Evolutionary conservation across 1,140 invertebrate genomes (phyloP), one percentile per base, ranked within the genome.

Genomic region (Contarinia nasturtii): DNA sequence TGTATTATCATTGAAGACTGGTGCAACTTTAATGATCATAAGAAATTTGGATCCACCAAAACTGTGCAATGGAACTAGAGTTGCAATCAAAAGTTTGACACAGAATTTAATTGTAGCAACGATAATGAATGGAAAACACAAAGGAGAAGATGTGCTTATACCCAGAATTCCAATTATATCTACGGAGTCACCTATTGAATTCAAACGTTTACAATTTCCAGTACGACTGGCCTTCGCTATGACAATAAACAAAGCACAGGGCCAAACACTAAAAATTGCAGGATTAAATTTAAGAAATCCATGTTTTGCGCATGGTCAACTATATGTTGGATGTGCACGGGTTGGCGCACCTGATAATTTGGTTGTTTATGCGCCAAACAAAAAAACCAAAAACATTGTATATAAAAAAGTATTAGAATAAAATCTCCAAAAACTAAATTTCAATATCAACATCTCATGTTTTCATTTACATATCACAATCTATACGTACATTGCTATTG

Each of bases 211-310:
- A 12, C 47, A 55, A n/a, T 53, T 55, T 34, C 49, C 45, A 37
- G 36, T 76, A 1, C 52, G 61, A 49, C 47, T 67, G 2, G 52
- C 56, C 2, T 74, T 71, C 57, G 64, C 68, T 17, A 70, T 73
- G 54, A 68, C 69, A 1, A 68, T 74, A 2, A 74, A 74, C 54
- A 74, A 74, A 59, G 52, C 67, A 5, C 71, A 76, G 57, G 69
- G 72, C 7, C 68, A 73, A 55, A 58, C 58, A 33, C 55, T 59
- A 50, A 49, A 54, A 41, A 52, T 58, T 45, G 52, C 49, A 48
- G 61, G 63, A 17, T 34, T 67, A 46, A 47, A 63, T 52, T 57
- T 69, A 37, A 46, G 52, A 50, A 50, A 17, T 22, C 17, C 37
- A 15, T 48, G 49, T 33, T 54, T 52, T 42, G 51, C 51, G 34